These are phyloP conservation scores for Selene dorsalis DNA, from an alignment of 2,797 vertebrate species.

Conservation along the genomic window DNA sequence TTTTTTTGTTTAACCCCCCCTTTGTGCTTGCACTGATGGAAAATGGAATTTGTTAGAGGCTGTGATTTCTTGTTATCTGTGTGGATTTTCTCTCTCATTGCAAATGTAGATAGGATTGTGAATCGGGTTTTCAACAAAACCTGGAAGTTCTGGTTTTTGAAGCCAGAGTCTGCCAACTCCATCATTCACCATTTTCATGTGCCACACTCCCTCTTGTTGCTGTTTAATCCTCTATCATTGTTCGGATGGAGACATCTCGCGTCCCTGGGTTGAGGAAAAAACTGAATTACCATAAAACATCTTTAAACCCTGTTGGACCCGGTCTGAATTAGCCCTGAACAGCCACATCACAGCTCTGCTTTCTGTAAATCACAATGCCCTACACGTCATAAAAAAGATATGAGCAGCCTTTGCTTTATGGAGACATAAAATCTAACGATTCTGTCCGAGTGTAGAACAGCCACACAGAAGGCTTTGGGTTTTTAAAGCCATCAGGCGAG, in stretches of 20 bases:
- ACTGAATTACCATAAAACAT: slow-evolving; percentile 40
- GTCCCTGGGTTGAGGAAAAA: slow-evolving; percentile 11
- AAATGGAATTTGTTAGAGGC: background rate
- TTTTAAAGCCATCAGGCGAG: slow-evolving; percentile 52
- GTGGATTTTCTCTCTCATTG: background rate
- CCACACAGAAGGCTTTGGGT: slow-evolving; percentile 40
- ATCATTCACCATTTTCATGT: slow-evolving; percentile 16
- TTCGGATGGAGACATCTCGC: slow-evolving; percentile 25
- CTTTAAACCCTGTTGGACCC: slow-evolving; percentile 13
- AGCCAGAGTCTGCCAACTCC: background rate
- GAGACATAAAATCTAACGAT: slow-evolving; percentile 60
- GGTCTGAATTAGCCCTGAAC: slow-evolving; percentile 16
- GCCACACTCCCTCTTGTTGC: background rate
- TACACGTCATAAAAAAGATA: slow-evolving; percentile 62
- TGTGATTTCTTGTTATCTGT: background rate
- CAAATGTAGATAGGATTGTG: background rate
- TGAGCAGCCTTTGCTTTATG: slow-evolving; percentile 61
- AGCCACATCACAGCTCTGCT: slow-evolving; percentile 27
- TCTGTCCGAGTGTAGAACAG: slow-evolving; percentile 52
- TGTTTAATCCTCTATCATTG: background rate
- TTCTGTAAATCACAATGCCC: slow-evolving; percentile 63
- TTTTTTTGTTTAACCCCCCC: background rate
- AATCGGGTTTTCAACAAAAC: background rate
- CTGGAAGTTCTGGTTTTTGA: background rate
- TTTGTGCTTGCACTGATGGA: background rate